A percentile compares a stretch with the other conserved stretches of the same genome.
phyloP scores from a whole-genome alignment of 2,888 invertebrate genomes.

The Melikaiella ostensackeni region DNA sequence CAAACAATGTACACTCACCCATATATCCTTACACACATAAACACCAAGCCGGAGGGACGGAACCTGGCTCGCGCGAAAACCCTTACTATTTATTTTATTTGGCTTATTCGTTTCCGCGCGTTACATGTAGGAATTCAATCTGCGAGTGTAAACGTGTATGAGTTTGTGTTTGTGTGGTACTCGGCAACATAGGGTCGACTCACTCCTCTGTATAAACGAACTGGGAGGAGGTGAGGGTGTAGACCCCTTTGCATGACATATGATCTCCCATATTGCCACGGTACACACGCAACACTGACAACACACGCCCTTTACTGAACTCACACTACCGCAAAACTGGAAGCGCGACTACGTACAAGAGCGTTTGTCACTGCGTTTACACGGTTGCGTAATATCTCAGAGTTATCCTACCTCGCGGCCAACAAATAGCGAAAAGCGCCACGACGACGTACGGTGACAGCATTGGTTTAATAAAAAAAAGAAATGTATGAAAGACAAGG shows the following conservation, averaged over 20 bases:
- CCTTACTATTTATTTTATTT: conserved; percentile 70
- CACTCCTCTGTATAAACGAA: conserved; percentile 53
- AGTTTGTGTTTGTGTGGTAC: conserved; percentile 53
- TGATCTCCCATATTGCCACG: conserved; percentile 76
- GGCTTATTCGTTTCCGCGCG: conserved; percentile 70
- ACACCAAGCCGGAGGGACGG: conserved; percentile 26
- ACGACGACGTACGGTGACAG: conserved; percentile 42
- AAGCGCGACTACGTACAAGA: conserved; percentile 52
- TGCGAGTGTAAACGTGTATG: conserved; percentile 49
- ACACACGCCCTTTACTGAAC: conserved; percentile 43
- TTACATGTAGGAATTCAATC: conserved; percentile 71
- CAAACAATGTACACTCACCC: conserved; percentile 24
- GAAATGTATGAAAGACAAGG: neutral
- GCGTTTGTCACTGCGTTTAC: conserved; percentile 58
- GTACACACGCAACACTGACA: conserved; percentile 59
- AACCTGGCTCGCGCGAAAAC: conserved; percentile 51
- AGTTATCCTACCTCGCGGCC: conserved; percentile 68
- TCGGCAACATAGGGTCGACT: conserved; percentile 34
- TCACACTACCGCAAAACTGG: conserved; percentile 43
- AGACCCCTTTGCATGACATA: conserved; percentile 74
- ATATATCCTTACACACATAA: conserved; percentile 8
- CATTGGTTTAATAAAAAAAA: conserved; percentile 60
- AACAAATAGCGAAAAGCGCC: conserved; percentile 62
- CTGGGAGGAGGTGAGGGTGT: conserved; percentile 53
- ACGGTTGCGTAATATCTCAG: conserved; percentile 72